A percentile compares a stretch with the other conserved stretches of the same genome.
Conservation (phyloP, 2,888 invertebrate genomes). For the Conus canariensis region DNA sequence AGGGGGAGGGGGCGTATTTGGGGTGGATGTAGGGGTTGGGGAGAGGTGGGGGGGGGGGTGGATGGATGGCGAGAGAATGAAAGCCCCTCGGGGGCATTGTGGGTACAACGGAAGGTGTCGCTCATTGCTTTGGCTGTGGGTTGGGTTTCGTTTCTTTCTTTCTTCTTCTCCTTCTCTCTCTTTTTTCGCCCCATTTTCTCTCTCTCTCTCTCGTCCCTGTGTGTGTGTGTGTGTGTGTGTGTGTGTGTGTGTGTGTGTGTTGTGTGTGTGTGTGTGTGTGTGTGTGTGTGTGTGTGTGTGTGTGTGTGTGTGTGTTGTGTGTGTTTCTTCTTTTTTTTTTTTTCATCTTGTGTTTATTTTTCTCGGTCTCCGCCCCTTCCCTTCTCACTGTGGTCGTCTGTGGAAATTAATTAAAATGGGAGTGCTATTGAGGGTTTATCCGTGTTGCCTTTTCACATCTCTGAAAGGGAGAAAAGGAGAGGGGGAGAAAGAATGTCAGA, state of each 20-base stretch:
- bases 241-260: not conserved
- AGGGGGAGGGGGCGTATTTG: not conserved
- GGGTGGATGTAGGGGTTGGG: not conserved
- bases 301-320: too few relatives aligned
- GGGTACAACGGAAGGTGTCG: not conserved
- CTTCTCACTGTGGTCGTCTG: not conserved
- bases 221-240: not conserved
- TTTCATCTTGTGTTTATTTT: not conserved
- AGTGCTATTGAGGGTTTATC: not conserved
- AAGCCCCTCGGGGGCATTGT: not conserved
- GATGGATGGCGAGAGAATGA: not conserved
- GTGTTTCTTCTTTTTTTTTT: not conserved
- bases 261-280: not conserved
- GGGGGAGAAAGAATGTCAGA: too few relatives aligned
- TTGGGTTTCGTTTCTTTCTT: not conserved
- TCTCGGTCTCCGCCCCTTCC: not conserved
- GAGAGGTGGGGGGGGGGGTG: not conserved
- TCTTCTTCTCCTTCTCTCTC: not conserved
- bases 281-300: not conserved
- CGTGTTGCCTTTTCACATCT: not conserved
- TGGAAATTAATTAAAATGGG: constrained; percentile 22
- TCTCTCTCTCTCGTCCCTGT: not conserved
- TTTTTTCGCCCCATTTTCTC: not conserved
- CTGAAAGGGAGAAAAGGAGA: too few relatives aligned
- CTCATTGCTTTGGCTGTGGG: not conserved